Evolutionary conservation across 2,797 vertebrate genomes (phyloP).

Genomic region (Channa striata): DNA sequence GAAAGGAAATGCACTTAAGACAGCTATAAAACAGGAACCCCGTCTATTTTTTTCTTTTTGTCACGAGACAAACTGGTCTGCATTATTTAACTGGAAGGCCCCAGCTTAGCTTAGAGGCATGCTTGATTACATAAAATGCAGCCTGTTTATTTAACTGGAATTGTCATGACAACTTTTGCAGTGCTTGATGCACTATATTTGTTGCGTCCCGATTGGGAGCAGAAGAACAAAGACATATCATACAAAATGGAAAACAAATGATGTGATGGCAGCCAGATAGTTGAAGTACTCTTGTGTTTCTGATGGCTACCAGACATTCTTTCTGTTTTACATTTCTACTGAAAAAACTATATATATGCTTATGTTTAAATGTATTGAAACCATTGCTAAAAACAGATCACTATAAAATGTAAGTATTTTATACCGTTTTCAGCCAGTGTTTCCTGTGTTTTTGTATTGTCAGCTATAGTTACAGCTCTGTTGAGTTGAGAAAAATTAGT

Average conservation of each 20-base stretch:
- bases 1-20: constrained; percentile 46
- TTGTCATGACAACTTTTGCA: not conserved
- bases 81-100: not conserved
- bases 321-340: not conserved
- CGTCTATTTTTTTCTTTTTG: not conserved
- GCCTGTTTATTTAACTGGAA: not conserved
- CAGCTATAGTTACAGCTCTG: too few species aligned
- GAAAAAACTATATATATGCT: not conserved
- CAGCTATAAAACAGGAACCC: constrained; percentile 23
- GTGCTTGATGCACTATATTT: constrained; percentile 6
- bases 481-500: too few species aligned
- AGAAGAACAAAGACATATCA: not conserved
- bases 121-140: not conserved
- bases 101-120: not conserved
- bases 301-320: constrained; percentile 1
- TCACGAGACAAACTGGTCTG: not conserved
- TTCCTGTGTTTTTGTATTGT: too few species aligned
- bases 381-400: too few species aligned
- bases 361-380: not conserved
- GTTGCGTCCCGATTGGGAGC: not conserved
- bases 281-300: not conserved
- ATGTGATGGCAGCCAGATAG: constrained; percentile 6
- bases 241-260: constrained; percentile 18
- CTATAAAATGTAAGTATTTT: not conserved
- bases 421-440: too few species aligned